Evolutionary conservation across 2,113 vertebrate genomes (phyloP).

Genomic region (Clupea harengus): DNA sequence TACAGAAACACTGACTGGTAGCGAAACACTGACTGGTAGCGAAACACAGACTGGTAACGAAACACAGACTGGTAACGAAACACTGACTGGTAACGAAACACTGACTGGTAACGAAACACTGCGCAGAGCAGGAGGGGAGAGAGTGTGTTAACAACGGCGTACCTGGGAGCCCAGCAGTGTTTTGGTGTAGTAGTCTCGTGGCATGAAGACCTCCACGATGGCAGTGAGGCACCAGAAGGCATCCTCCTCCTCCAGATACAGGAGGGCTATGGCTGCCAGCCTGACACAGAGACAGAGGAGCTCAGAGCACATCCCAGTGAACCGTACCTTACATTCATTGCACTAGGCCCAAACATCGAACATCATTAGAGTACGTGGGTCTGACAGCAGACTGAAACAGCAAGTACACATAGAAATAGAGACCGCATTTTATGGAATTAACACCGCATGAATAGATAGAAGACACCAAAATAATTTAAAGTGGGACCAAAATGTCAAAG

Average conservation of each 20-base stretch:
- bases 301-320: background rate
- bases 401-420: background rate
- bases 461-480: too few species aligned
- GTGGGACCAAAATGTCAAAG: too few species aligned
- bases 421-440: background rate
- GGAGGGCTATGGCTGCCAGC: constrained; percentile 88
- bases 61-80: too few species aligned
- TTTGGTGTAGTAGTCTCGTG: constrained; percentile 97
- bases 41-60: too few species aligned
- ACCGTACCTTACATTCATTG: background rate
- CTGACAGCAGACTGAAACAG: background rate
- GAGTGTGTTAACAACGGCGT: background rate
- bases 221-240: constrained; percentile 97
- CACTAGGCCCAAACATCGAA: too few species aligned
- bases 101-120: background rate
- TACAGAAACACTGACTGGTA: too few species aligned
- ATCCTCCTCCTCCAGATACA: constrained; percentile 95
- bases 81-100: background rate
- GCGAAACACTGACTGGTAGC: too few species aligned
- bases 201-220: constrained; percentile 97
- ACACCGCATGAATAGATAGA: background rate
- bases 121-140: background rate
- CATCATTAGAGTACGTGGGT: background rate
- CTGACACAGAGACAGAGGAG: constrained; percentile 57
- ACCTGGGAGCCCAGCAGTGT: constrained; percentile 97